phyloP scores from a whole-genome alignment of 2,797 vertebrate species.

The Coilia nasus region DNA sequence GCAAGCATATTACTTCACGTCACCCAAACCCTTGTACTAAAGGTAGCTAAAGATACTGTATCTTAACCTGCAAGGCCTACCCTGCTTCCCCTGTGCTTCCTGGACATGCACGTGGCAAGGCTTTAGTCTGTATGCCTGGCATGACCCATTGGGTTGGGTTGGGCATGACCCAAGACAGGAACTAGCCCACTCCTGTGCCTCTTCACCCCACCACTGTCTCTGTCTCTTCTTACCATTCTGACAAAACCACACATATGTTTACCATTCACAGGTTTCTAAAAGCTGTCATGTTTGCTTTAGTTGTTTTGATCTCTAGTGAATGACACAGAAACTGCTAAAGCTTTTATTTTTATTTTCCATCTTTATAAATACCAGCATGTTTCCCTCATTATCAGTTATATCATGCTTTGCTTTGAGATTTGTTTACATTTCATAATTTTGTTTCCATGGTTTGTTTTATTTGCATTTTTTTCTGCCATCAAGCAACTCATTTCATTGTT shows the following conservation, averaged over 20 bases:
- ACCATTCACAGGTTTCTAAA: neutral
- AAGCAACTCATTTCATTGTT: conserved; percentile 85
- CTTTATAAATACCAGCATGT: neutral
- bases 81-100: no score
- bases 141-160: neutral
- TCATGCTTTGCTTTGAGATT: neutral
- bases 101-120: neutral
- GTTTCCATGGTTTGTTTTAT: conserved; percentile 13
- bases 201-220: neutral
- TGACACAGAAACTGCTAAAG: neutral
- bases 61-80: no score
- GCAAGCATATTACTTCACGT: no score
- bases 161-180: no score
- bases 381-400: neutral
- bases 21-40: no score
- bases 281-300: neutral
- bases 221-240: neutral
- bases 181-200: neutral
- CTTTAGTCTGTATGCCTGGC: neutral
- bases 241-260: neutral
- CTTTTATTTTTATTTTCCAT: neutral
- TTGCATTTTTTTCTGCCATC: conserved; percentile 31
- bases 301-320: neutral
- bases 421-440: neutral
- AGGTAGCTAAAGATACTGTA: no score